phyloP scores from a whole-genome alignment of 1,140 invertebrate genomes.

The Plectus sambesii region DNA sequence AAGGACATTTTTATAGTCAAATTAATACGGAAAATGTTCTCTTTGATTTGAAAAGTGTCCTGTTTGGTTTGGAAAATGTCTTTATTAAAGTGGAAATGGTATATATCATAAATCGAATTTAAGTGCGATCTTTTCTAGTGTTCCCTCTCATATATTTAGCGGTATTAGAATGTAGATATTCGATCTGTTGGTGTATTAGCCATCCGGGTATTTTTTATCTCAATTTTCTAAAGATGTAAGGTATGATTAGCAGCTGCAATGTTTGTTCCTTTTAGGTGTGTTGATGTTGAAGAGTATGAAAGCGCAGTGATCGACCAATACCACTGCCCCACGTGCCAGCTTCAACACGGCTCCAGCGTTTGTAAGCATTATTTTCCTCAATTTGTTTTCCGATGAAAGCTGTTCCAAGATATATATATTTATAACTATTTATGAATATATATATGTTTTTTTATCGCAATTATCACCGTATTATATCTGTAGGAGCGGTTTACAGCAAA shows the following conservation, averaged over 20 bases:
- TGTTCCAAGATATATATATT: constrained; percentile 7
- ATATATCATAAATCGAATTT: no score
- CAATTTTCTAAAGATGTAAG: no score
- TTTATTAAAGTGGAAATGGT: no score
- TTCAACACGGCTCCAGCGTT: not conserved
- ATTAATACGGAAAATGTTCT: constrained; percentile 1
- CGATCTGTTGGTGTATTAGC: not conserved
- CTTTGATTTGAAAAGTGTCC: no score
- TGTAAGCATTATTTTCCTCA: constrained; percentile 8
- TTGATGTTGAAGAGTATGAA: constrained; percentile 21
- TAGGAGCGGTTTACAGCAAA: constrained; percentile 1
- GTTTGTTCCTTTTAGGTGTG: constrained; percentile 16
- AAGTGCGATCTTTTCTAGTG: no score
- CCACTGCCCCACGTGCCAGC: constrained; percentile 14
- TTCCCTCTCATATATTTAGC: constrained; percentile 1
- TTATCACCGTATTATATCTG: constrained; percentile 1
- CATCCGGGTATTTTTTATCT: no score
- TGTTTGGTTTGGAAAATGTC: no score
- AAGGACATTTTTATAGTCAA: not conserved
- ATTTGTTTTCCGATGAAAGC: constrained; percentile 2
- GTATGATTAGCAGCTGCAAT: no score
- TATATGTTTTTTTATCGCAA: constrained; percentile 12
- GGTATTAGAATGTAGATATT: constrained; percentile 9
- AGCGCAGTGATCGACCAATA: constrained; percentile 18
- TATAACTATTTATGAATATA: constrained; percentile 13